phyloP scores from a whole-genome alignment of 2,113 vertebrate species.

The Beaufortia kweichowensis region DNA sequence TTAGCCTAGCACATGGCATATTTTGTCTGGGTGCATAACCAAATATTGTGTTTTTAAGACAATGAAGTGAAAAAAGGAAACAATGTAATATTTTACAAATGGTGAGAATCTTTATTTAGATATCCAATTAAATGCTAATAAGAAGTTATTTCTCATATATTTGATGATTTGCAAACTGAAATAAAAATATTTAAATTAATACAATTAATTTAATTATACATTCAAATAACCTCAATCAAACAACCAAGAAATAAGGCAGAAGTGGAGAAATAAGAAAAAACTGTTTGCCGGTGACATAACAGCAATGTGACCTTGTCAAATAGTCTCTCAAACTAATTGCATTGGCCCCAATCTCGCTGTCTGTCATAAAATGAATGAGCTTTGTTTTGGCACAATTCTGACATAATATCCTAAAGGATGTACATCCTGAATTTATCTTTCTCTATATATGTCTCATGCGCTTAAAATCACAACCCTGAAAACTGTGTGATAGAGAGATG shows the following conservation, averaged over 20 bases:
- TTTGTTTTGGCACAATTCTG: background rate
- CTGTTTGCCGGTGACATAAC: background rate
- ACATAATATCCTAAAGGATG: no score
- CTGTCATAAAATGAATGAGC: slow-evolving; percentile 3
- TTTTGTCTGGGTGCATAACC: background rate
- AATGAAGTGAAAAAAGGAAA: no score
- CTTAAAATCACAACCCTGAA: background rate
- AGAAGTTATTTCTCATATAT: no score
- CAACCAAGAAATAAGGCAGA: background rate
- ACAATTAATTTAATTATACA: no score
- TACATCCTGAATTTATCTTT: background rate
- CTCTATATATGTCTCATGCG: background rate
- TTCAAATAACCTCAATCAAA: background rate
- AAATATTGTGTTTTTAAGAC: background rate
- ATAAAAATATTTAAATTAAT: no score
- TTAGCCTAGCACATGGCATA: background rate
- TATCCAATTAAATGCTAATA: background rate
- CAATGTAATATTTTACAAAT: no score
- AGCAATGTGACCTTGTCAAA: slow-evolving; percentile 28
- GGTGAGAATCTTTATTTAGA: background rate
- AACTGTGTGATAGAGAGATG: background rate
- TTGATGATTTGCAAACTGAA: no score
- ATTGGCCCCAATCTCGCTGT: background rate
- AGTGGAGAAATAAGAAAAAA: background rate
- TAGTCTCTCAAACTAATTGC: slow-evolving; percentile 5